Conservation (phyloP, 2,888 invertebrate genomes). For the Rugalucina vietnamica region DNA sequence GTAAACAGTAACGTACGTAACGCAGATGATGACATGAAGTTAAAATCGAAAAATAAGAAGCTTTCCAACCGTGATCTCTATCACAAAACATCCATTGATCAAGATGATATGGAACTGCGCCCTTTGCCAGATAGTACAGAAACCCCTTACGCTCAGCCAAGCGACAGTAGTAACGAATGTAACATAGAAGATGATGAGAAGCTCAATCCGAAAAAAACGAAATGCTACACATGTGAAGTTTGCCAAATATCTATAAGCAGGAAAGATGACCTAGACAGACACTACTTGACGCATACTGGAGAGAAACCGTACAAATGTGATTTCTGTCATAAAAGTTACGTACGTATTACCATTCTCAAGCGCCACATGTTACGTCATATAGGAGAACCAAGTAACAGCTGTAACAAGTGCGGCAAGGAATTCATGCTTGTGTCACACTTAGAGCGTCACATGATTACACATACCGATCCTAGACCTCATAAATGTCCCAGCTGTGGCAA, state of each 20-base stretch:
- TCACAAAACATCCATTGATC: too few species aligned
- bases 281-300: background rate
- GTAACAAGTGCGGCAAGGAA: background rate
- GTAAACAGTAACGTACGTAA: too few species aligned
- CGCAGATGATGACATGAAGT: too few species aligned
- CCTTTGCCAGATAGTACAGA: too few species aligned
- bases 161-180: background rate
- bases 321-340: background rate
- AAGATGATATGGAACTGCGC: too few species aligned
- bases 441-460: background rate
- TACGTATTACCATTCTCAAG: background rate
- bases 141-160: too few species aligned
- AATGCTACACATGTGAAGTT: background rate
- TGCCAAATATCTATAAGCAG: background rate
- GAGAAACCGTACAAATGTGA: background rate
- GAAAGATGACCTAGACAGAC: background rate
- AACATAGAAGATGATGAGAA: background rate
- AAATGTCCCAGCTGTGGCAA: background rate
- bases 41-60: too few species aligned
- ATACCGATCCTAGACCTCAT: background rate
- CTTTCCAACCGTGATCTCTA: too few species aligned
- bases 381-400: background rate
- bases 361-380: background rate
- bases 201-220: background rate
- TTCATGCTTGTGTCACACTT: background rate